A percentile compares a stretch with the other conserved stretches of the same genome.
phyloP scores from a whole-genome alignment of 2,888 invertebrate species.

The Cerastis leucographa region DNA sequence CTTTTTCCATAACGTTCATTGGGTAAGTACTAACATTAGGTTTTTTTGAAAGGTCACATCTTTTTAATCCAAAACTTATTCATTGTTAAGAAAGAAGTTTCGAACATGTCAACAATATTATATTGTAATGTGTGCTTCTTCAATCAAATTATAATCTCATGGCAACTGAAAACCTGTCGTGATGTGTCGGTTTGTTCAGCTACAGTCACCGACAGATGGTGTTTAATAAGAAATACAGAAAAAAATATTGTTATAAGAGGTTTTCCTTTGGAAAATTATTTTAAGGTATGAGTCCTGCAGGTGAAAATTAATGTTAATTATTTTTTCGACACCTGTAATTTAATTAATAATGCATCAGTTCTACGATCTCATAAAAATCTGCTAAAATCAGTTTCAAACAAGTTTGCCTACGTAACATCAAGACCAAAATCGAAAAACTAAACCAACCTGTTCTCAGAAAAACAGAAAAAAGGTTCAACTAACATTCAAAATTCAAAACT shows the following conservation, averaged over 20 bases:
- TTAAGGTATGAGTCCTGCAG: background rate
- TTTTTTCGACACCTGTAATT: background rate
- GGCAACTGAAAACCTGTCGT: slow-evolving; percentile 32
- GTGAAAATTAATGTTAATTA: background rate
- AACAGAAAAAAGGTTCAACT: slow-evolving; percentile 7
- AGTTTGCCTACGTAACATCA: slow-evolving; percentile 25
- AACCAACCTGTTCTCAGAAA: slow-evolving; percentile 26
- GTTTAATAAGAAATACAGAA: background rate
- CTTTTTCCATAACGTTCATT: background rate
- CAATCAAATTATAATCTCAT: slow-evolving; percentile 20
- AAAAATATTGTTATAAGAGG: background rate
- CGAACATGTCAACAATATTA: slow-evolving; percentile 5
- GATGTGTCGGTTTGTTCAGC: slow-evolving; percentile 27
- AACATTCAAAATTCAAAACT: slow-evolving; percentile 33
- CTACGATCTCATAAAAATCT: background rate
- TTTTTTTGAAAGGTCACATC: background rate
- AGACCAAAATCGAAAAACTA: slow-evolving; percentile 16
- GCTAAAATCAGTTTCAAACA: background rate
- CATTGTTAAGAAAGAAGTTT: background rate
- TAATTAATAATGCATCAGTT: background rate
- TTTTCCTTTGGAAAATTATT: background rate
- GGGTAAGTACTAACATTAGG: background rate
- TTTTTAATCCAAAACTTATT: background rate
- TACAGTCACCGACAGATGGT: slow-evolving; percentile 49
- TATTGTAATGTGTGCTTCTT: slow-evolving; percentile 5